phyloP scores from a whole-genome alignment of 1,140 invertebrate species.

The Heliconius eleuchia region DNA sequence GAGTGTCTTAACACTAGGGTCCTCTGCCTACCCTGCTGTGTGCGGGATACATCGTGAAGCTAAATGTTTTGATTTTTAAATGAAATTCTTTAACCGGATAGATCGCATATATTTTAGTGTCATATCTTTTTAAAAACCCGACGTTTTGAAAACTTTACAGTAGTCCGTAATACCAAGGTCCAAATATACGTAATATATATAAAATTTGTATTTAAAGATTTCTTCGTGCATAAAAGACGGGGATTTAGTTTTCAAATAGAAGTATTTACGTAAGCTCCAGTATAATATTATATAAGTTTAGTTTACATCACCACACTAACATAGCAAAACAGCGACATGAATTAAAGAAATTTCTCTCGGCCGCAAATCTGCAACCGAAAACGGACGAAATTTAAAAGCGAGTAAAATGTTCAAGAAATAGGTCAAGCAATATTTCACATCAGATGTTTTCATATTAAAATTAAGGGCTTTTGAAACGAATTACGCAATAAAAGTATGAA shows the following conservation, averaged over 20 bases:
- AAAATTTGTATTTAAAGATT: too few species aligned
- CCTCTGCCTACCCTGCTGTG: too few species aligned
- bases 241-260: neutral
- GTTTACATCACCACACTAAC: neutral
- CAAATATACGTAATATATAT: too few species aligned
- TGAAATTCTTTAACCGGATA: too few species aligned
- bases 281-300: neutral
- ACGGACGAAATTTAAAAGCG: neutral
- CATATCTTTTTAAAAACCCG: too few species aligned
- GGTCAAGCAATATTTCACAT: constrained; percentile 1
- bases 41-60: too few species aligned
- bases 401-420: neutral
- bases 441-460: constrained; percentile 8
- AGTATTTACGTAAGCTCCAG: neutral
- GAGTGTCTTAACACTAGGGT: too few species aligned
- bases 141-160: too few species aligned
- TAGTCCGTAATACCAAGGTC: too few species aligned
- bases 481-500: constrained; percentile 4
- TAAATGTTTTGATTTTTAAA: too few species aligned
- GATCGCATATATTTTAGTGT: too few species aligned
- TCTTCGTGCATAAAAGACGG: neutral
- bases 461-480: constrained; percentile 4
- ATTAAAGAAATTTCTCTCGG: neutral
- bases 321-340: neutral
- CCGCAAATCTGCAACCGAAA: neutral